A percentile compares a stretch with the other conserved stretches of the same genome.
Conservation (phyloP, 2,797 vertebrate species). For the Urophycis tenuis region DNA sequence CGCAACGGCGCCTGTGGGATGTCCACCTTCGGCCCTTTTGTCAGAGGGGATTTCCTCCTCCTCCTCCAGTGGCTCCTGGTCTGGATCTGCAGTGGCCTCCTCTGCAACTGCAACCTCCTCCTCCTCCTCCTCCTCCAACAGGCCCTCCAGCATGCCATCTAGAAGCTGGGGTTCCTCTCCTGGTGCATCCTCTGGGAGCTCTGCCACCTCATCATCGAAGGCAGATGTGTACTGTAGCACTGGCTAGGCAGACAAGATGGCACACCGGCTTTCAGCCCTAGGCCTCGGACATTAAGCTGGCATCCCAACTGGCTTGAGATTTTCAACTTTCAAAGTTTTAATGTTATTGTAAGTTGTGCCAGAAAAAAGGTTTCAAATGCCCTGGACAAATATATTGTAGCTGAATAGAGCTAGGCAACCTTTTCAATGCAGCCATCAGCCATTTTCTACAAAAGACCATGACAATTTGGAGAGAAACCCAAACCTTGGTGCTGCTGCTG, state of each 20-base stretch:
- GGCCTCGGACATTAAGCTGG: not conserved
- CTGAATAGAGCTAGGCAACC: not conserved
- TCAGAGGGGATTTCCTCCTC: constrained; percentile 38
- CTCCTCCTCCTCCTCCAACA: constrained; percentile 65
- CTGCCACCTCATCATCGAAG: constrained; percentile 83
- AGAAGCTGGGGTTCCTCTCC: constrained; percentile 42
- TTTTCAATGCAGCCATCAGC: not conserved
- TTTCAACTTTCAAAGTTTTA: not conserved
- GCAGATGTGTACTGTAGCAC: constrained; percentile 83
- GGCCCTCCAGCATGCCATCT: constrained; percentile 55
- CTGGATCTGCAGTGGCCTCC: constrained; percentile 22
- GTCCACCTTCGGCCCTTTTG: constrained; percentile 49
- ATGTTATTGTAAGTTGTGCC: too few species aligned
- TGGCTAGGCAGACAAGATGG: constrained; percentile 55
- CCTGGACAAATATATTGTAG: not conserved
- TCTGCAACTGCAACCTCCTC: constrained; percentile 60
- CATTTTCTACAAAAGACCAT: not conserved
- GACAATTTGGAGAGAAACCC: not conserved
- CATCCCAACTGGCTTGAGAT: not conserved
- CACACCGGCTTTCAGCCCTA: not conserved
- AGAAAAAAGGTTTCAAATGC: not conserved
- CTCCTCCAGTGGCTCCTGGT: not conserved
- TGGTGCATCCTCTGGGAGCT: constrained; percentile 52
- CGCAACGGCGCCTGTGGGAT: constrained; percentile 50
- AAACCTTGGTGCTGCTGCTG: constrained; percentile 58